phyloP scores from a whole-genome alignment of 1,140 invertebrate species.

The Trachymyrmex septentrionalis region DNA sequence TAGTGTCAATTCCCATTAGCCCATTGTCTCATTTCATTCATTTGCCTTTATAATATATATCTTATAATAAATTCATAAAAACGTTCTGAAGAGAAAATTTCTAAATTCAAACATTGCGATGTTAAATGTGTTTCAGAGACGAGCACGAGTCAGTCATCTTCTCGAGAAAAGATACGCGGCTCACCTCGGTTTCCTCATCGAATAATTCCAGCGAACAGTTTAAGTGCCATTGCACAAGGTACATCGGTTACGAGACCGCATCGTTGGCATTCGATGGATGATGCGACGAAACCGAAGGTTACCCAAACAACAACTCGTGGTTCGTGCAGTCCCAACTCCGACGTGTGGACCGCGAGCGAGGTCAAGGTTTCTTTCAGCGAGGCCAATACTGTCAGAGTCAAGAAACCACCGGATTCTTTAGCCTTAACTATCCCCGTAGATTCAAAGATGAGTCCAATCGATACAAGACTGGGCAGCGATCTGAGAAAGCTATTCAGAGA shows the following conservation, averaged over 20 bases:
- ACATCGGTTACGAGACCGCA: slow-evolving; percentile 72
- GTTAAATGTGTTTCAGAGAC: slow-evolving; percentile 66
- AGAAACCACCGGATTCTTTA: slow-evolving; percentile 71
- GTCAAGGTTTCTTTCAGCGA: slow-evolving; percentile 84
- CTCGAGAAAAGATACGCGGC: slow-evolving; percentile 85
- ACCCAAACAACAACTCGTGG: slow-evolving; percentile 73
- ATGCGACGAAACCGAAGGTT: slow-evolving; percentile 84
- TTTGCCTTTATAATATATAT: background rate
- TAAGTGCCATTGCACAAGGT: slow-evolving; percentile 85
- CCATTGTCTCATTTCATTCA: too few species aligned
- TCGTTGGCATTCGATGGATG: slow-evolving; percentile 89
- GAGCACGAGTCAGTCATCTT: slow-evolving; percentile 79
- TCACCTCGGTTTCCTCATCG: slow-evolving; percentile 91
- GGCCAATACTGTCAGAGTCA: slow-evolving; percentile 70
- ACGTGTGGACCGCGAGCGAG: slow-evolving; percentile 85
- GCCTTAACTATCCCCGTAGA: slow-evolving; percentile 70
- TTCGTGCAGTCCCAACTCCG: slow-evolving; percentile 79
- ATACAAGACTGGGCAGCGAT: slow-evolving; percentile 75
- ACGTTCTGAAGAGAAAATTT: background rate
- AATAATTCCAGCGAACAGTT: slow-evolving; percentile 89
- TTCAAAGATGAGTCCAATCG: slow-evolving; percentile 74
- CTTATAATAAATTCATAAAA: slow-evolving; percentile 4
- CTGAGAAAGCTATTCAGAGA: slow-evolving; percentile 75
- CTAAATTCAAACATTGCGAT: background rate
- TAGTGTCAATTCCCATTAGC: too few species aligned